phyloP scores from a whole-genome alignment of 2,113 vertebrate genomes.

The Turdus rufiventris region DNA sequence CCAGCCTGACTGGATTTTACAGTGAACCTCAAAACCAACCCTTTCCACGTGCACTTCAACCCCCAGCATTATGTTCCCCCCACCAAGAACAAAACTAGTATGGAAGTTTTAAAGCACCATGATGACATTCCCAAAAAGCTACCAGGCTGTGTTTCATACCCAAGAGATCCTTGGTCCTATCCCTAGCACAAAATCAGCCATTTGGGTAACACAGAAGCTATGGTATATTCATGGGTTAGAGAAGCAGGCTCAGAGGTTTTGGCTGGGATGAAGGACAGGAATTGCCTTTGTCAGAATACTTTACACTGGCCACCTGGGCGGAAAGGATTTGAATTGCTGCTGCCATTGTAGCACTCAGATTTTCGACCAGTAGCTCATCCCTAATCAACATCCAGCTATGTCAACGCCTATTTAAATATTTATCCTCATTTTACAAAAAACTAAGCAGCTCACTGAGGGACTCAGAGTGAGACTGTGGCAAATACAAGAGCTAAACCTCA shows the following conservation, averaged over 20 bases:
- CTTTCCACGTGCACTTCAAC: neutral
- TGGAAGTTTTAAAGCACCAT: accelerated
- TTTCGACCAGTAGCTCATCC: neutral
- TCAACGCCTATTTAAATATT: neutral
- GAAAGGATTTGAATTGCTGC: neutral
- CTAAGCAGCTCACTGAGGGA: neutral
- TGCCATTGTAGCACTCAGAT: neutral
- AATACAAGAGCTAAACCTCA: neutral
- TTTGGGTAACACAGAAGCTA: neutral
- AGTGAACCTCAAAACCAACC: neutral
- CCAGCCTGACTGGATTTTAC: neutral
- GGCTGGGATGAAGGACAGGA: neutral
- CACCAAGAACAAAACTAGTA: neutral
- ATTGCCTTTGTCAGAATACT: neutral
- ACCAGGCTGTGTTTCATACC: neutral
- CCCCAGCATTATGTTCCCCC: neutral
- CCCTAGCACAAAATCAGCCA: neutral
- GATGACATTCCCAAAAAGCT: neutral
- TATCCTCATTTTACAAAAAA: neutral
- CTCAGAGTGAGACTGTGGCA: neutral
- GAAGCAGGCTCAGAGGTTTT: neutral
- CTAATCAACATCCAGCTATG: accelerated
- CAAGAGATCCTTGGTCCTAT: neutral
- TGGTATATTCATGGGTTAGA: neutral
- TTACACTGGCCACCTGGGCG: neutral